phyloP scores from a whole-genome alignment of 2,888 invertebrate species.

The Furcula furcula region DNA sequence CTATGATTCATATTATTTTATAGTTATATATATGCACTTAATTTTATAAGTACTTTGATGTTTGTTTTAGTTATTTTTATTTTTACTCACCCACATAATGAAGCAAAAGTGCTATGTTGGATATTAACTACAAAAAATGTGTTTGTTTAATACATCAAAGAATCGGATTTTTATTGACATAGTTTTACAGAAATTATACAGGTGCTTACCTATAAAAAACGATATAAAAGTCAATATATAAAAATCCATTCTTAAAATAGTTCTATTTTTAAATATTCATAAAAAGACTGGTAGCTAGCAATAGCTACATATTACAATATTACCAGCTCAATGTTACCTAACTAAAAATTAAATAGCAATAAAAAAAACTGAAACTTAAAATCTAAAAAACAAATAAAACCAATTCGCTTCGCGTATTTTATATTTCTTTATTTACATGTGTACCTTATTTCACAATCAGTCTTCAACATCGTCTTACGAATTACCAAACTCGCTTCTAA shows the following conservation, averaged over 20 bases:
- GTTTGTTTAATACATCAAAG: too few relatives aligned
- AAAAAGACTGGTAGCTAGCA: too few relatives aligned
- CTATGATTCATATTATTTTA: constrained; percentile 27
- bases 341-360: too few relatives aligned
- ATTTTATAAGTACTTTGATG: not conserved
- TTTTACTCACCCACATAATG: constrained; percentile 38
- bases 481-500: constrained; percentile 49
- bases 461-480: constrained; percentile 9
- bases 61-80: not conserved
- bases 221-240: too few relatives aligned
- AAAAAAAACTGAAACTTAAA: too few relatives aligned
- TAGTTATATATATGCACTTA: not conserved
- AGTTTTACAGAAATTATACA: too few relatives aligned
- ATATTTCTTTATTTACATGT: constrained; percentile 12
- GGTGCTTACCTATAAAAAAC: too few relatives aligned
- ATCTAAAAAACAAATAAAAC: constrained; percentile 29
- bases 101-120: constrained; percentile 6
- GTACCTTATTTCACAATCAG: constrained; percentile 21
- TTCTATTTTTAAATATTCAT: too few relatives aligned
- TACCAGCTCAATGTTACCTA: too few relatives aligned
- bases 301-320: too few relatives aligned
- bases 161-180: too few relatives aligned
- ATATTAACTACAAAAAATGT: constrained; percentile 14
- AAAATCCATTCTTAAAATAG: too few relatives aligned
- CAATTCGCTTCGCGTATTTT: constrained; percentile 11